These are phyloP conservation scores for Hedya salicella DNA, from an alignment of 2,888 invertebrate species.

Conservation along the genomic window DNA sequence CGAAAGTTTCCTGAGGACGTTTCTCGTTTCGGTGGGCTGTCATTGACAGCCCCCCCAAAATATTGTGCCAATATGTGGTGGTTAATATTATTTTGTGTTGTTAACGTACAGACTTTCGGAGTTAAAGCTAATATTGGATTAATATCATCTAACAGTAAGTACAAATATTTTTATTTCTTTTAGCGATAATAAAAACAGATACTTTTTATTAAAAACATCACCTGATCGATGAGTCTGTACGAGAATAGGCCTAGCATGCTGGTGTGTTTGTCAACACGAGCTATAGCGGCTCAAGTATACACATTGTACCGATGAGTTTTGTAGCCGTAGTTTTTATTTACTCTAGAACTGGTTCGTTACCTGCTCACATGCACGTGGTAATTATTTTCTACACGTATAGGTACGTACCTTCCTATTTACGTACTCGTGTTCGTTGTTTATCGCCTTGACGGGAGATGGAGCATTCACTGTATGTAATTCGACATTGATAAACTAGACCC, in stretches of 20 bases:
- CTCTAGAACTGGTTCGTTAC: slow-evolving; percentile 66
- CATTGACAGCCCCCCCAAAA: slow-evolving; percentile 82
- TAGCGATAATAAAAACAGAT: slow-evolving; percentile 3
- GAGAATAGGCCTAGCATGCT: neutral
- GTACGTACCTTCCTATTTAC: slow-evolving; percentile 39
- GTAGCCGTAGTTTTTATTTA: slow-evolving; percentile 33
- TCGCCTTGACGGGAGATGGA: slow-evolving; percentile 38
- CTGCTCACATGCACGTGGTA: slow-evolving; percentile 46
- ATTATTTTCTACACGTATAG: slow-evolving; percentile 33
- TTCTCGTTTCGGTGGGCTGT: slow-evolving; percentile 83
- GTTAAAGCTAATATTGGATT: slow-evolving; percentile 68
- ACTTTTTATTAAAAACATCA: slow-evolving; percentile 14
- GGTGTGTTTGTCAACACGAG: neutral
- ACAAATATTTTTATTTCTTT: slow-evolving; percentile 44
- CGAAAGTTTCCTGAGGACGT: slow-evolving; percentile 79
- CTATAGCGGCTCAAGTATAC: neutral
- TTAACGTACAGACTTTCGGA: slow-evolving; percentile 73
- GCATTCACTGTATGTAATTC: slow-evolving; percentile 25
- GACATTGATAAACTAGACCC: slow-evolving; percentile 41
- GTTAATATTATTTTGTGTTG: slow-evolving; percentile 79
- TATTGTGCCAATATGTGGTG: slow-evolving; percentile 82
- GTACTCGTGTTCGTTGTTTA: slow-evolving; percentile 17
- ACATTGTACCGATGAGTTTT: slow-evolving; percentile 40
- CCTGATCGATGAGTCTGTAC: slow-evolving; percentile 18
- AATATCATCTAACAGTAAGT: slow-evolving; percentile 69